Percentiles rank a stretch among this genome's conserved stretches.
Conservation (phyloP, 2,113 vertebrate genomes). For the Camelus dromedarius region DNA sequence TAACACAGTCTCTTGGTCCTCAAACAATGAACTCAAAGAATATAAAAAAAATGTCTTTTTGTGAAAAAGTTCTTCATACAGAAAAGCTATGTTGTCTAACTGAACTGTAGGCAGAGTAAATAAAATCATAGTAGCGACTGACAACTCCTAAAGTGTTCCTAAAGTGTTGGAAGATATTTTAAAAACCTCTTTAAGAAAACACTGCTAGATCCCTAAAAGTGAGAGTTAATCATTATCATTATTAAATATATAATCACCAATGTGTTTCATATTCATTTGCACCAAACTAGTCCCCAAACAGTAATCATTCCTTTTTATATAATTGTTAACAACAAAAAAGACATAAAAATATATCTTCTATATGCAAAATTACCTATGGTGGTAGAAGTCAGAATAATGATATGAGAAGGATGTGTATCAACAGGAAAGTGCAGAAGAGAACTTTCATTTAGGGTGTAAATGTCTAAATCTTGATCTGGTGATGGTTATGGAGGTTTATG, state of each 20-base stretch:
- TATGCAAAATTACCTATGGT: neutral
- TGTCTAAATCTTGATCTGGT: neutral
- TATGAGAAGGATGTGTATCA: neutral
- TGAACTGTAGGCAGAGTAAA: conserved; percentile 10
- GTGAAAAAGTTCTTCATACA: neutral
- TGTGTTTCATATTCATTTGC: conserved; percentile 4
- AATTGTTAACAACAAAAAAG: neutral
- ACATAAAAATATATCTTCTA: conserved; percentile 3
- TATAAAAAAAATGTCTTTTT: neutral
- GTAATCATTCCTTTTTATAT: neutral
- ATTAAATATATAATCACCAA: neutral
- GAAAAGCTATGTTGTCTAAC: neutral
- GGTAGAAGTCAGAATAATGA: neutral
- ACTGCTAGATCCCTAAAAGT: neutral
- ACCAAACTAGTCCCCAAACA: neutral
- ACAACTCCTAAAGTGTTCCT: neutral
- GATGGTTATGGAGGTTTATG: neutral
- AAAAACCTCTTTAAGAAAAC: conserved; percentile 30
- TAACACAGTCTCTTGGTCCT: neutral
- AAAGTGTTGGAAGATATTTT: conserved; percentile 6
- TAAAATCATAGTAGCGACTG: neutral
- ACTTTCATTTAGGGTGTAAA: neutral
- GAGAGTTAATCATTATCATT: neutral
- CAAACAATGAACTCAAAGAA: neutral
- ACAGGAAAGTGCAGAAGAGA: neutral